Conservation (phyloP, 2,113 vertebrate genomes). For the Gnathonemus longibarbis region DNA sequence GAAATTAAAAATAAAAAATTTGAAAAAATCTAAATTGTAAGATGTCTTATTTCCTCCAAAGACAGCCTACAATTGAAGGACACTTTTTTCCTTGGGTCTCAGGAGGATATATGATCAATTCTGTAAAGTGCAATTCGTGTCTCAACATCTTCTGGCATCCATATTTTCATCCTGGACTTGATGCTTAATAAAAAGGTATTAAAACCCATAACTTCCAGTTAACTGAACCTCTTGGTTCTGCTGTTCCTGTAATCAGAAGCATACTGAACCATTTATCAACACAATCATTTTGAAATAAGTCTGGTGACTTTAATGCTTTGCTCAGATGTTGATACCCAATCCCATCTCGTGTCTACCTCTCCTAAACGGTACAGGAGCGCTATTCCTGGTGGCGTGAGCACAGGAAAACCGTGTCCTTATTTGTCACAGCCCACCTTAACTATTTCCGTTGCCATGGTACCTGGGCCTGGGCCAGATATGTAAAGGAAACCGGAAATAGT, state of each 20-base stretch:
- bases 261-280: neutral
- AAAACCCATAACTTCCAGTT: neutral
- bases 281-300: neutral
- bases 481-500: slow-evolving; percentile 10
- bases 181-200: neutral
- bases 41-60: too few species aligned
- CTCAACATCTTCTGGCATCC: neutral
- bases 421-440: neutral
- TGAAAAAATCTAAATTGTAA: too few species aligned
- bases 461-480: neutral
- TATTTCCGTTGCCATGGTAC: slow-evolving; percentile 5
- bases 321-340: neutral
- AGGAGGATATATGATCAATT: neutral
- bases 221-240: neutral
- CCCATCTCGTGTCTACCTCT: neutral
- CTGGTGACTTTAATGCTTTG: neutral
- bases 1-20: too few species aligned
- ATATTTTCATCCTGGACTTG: neutral
- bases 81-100: too few species aligned
- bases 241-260: neutral
- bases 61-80: too few species aligned
- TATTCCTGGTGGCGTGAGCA: neutral
- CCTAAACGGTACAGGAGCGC: neutral
- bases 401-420: neutral
- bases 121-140: neutral